Percentiles rank a stretch among this genome's conserved stretches.
Evolutionary conservation across 2,888 invertebrate genomes (phyloP).

Genomic region (Galerucella calmariensis): DNA sequence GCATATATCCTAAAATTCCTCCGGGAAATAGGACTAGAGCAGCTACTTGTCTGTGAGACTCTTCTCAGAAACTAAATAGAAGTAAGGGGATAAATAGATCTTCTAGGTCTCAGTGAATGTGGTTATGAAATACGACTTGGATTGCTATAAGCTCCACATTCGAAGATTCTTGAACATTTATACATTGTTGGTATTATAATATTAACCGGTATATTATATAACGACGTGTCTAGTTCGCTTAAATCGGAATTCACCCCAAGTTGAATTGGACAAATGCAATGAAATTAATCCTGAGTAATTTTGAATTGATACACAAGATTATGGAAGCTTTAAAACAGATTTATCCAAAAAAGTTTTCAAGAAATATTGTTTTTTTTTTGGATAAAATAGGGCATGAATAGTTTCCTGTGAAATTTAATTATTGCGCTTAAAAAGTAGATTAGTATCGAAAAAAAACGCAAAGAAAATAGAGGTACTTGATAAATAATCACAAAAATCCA

Average conservation of each 20-base stretch:
- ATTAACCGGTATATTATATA: slow-evolving; percentile 12
- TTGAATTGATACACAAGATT: neutral
- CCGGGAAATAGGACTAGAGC: no score
- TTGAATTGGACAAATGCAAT: neutral
- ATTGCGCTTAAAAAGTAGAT: no score
- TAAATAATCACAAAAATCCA: no score
- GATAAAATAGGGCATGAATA: no score
- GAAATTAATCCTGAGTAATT: neutral
- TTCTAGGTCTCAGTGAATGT: neutral
- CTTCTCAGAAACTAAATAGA: no score
- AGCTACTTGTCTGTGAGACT: no score
- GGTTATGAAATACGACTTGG: slow-evolving; percentile 39
- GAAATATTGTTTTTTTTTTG: neutral
- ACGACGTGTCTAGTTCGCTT: neutral
- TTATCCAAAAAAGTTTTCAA: neutral
- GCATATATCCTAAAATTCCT: no score
- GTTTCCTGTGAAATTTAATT: no score
- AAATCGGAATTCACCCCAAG: neutral
- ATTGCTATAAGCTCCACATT: slow-evolving; percentile 27
- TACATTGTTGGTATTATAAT: slow-evolving; percentile 29
- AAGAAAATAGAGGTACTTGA: no score
- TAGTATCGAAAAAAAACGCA: no score
- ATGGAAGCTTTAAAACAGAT: neutral
- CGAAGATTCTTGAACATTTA: slow-evolving; percentile 29
- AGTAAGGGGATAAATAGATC: no score